A percentile compares a stretch with the other conserved stretches of the same genome.
These are phyloP conservation scores for Homarus americanus DNA, from an alignment of 1,140 invertebrate genomes.

Conservation along the genomic window DNA sequence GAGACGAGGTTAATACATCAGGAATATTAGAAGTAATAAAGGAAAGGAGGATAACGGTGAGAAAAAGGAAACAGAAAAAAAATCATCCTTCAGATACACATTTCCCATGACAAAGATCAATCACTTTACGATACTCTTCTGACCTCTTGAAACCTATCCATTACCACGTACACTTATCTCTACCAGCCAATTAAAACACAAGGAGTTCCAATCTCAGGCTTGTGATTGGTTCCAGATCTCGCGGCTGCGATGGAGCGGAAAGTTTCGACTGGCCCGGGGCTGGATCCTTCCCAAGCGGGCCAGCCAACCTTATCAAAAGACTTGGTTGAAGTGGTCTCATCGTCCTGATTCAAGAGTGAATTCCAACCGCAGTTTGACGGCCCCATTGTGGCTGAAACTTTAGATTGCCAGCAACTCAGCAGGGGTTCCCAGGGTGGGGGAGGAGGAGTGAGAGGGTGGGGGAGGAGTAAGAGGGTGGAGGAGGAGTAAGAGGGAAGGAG, in stretches of 20 bases:
- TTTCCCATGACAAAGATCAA: not conserved
- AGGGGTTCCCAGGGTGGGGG: not conserved
- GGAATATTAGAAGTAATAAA: too few relatives aligned
- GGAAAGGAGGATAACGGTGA: not conserved
- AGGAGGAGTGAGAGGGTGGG: not conserved
- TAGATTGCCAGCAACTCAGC: conserved; percentile 32
- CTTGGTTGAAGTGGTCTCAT: not conserved
- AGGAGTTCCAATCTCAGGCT: not conserved
- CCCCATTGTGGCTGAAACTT: conserved; percentile 30
- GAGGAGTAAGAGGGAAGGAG: not conserved
- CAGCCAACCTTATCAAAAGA: conserved; percentile 1
- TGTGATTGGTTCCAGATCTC: not conserved
- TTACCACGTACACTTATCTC: not conserved
- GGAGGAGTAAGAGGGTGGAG: not conserved
- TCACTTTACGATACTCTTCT: not conserved
- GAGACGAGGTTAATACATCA: too few relatives aligned
- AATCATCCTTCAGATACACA: too few relatives aligned
- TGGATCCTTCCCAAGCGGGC: not conserved
- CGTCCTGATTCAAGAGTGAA: conserved; percentile 20
- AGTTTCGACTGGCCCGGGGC: not conserved
- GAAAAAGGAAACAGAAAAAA: not conserved
- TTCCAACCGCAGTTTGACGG: conserved; percentile 33
- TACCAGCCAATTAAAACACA: not conserved
- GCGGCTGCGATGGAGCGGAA: too few relatives aligned
- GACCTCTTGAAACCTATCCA: not conserved